These are phyloP conservation scores for Ceratosolen fusciceps DNA, from an alignment of 1,140 invertebrate species.

Conservation along the genomic window DNA sequence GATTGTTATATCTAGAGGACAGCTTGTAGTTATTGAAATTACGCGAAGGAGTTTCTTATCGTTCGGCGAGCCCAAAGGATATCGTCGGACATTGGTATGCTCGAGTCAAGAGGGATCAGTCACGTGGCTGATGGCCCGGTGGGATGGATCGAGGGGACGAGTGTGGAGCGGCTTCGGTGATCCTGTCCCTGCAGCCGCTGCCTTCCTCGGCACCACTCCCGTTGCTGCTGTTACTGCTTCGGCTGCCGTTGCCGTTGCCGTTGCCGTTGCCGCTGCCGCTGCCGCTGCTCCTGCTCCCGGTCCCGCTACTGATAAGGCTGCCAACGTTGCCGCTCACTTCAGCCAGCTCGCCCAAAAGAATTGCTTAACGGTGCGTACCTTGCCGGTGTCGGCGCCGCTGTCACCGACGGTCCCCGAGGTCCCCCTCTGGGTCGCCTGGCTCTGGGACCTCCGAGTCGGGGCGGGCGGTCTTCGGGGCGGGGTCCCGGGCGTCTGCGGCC, in stretches of 20 bases:
- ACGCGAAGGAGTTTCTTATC: too few species aligned
- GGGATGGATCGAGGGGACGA: too few species aligned
- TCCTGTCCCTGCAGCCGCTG: too few species aligned
- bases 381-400: slow-evolving; percentile 70
- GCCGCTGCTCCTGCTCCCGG: not conserved
- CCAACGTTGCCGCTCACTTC: slow-evolving; percentile 65
- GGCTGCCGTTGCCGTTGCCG: too few species aligned
- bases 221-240: too few species aligned
- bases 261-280: not conserved
- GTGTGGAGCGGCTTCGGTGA: too few species aligned
- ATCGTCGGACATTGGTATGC: not conserved
- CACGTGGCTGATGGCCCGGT: too few species aligned
- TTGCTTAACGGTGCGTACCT: slow-evolving; percentile 79
- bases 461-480: slow-evolving; percentile 64
- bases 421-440: slow-evolving; percentile 18
- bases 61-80: not conserved
- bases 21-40: too few species aligned
- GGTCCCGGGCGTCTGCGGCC: slow-evolving; percentile 55
- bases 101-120: too few species aligned
- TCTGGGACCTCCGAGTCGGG: slow-evolving; percentile 65
- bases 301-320: too few species aligned
- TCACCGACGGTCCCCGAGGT: slow-evolving; percentile 29
- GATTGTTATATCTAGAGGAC: too few species aligned
- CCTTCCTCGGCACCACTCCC: too few species aligned
- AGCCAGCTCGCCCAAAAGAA: slow-evolving; percentile 79